Base-by-base conservation (phyloP, 2,797 vertebrate species). In the Pipistrellus kuhlii region DNA sequence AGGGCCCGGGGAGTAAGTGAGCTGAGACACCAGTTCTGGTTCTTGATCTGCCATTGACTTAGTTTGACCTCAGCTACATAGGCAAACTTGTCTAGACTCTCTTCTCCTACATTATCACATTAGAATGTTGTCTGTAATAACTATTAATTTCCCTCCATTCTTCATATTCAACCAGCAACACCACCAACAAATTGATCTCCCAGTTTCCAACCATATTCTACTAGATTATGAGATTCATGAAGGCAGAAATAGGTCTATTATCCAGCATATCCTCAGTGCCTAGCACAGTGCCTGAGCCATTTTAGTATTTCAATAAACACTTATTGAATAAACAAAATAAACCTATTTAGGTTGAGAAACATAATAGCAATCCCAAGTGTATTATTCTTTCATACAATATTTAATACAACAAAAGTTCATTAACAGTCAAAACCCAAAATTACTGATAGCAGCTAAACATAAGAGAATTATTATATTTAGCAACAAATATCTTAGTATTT, bases 21-120 rank as follows among this genome's bases (percentile, higher is more conserved):
- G 23, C 76, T 77, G 53, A 93, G 71, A 86, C 51, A 88, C 18
- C 57, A 21, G 59, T 41, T 96, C 76, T 95, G 32, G 75, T 94
- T 94, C 76, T 85, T 35, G 76, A 82, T 94, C 62, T 93, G 69
- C 72, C 91, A 91, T n/a, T 88, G 87, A 91, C 72, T 93, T 86
- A 18, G 89, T 91, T 69, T 94, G 80, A 89, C 62, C 84, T 68
- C 38, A 73, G 25, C 64, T 57, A 84, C 48, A 35, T 66, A 92
- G 69, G 6, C 9, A 86, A 91, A 87, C 18, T 93, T 95, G 20
- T 84, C 76, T 88, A 85, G 89, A 85, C 53, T 92, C 83, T 91
- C 44, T 38, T 57, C 30, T 88, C 32, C 62, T 91, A 77, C 25
- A 76, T 18, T 71, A 76, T 93, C 25, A 57, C 51, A 55, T 75